Evolutionary conservation across 1,140 invertebrate species (phyloP).

Genomic region (Micrasema longulum): DNA sequence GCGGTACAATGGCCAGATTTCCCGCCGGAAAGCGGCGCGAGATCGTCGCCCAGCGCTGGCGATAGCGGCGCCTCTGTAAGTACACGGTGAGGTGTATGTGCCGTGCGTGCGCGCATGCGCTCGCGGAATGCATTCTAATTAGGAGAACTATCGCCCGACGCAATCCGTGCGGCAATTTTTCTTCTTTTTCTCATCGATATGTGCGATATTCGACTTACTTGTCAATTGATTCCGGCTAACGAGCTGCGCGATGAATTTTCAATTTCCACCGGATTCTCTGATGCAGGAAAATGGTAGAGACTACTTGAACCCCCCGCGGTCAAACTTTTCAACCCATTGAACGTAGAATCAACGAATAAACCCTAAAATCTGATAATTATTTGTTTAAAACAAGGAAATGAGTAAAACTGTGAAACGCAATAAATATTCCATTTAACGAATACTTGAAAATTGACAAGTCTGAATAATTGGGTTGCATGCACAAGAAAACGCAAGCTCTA

Average conservation of each 20-base stretch:
- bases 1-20: conserved; percentile 8
- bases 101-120: conserved; percentile 20
- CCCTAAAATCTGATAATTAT: too few relatives aligned
- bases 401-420: too few relatives aligned
- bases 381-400: too few relatives aligned
- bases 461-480: too few relatives aligned
- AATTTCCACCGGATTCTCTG: too few relatives aligned
- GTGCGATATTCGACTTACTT: conserved; percentile 16
- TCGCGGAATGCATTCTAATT: conserved; percentile 52
- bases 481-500: too few relatives aligned
- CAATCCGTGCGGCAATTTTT: conserved; percentile 37
- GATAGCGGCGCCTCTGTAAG: conserved; percentile 30
- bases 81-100: not conserved
- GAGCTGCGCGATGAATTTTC: not conserved
- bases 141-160: conserved; percentile 44
- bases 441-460: too few relatives aligned
- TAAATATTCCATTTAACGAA: too few relatives aligned
- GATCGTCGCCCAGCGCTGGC: not conserved
- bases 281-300: too few relatives aligned
- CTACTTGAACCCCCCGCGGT: too few relatives aligned
- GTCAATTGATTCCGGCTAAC: conserved; percentile 8
- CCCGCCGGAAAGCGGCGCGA: conserved; percentile 22
- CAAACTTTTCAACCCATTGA: too few relatives aligned
- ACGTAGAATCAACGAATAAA: too few relatives aligned
- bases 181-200: conserved; percentile 10